Evolutionary conservation across 2,888 invertebrate genomes (phyloP), one percentile per base, ranked within the genome.

Genomic region (Macropis europaea): DNA sequence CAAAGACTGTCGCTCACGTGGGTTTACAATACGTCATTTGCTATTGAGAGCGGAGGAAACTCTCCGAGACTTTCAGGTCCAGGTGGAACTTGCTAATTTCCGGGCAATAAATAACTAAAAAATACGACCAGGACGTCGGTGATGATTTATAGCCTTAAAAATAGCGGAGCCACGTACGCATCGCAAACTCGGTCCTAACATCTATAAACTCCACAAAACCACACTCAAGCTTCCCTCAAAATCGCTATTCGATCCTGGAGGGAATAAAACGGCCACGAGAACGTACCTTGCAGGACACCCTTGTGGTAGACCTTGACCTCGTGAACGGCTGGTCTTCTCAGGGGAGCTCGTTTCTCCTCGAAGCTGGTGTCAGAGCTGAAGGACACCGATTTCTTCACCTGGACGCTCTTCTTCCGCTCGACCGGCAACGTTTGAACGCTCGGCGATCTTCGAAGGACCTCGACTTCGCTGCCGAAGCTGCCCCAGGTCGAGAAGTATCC

Each of bases 281-380:
- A 57, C 77, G 75, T 61, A 88, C 89, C 88, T 82, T 86, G 86
- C 40, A 89, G 81, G 5, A 89, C 90, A 17, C 89, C 90, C 69
- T 87, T 88, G 53, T 80, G 83, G 32, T 90, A 89, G 36, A 88
- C 81, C 72, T 86, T 88, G 24, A 84, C 85, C 76, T 89, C 89
- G 87, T 90, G 90, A 19, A 88, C 81, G 19, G 87, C 82, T 36
- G 78, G 48, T 48, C 76, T 85, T 66, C 79, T 84, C 34, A 63
- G 75, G 7, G 82, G 77, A 13, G 79, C 73, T 3, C 84, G 77
- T 63, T 82, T 86, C 57, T 84, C 84, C 50, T 86, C 82, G 56
- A 89, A 89, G 53, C 86, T 87, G 57, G 89, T 89, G 63, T 89
- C 89, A 22, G 86, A 84, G 68, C 89, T 88, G 77, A 90, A 89